phyloP scores from a whole-genome alignment of 2,113 vertebrate species.

The Brachypteracias leptosomus region DNA sequence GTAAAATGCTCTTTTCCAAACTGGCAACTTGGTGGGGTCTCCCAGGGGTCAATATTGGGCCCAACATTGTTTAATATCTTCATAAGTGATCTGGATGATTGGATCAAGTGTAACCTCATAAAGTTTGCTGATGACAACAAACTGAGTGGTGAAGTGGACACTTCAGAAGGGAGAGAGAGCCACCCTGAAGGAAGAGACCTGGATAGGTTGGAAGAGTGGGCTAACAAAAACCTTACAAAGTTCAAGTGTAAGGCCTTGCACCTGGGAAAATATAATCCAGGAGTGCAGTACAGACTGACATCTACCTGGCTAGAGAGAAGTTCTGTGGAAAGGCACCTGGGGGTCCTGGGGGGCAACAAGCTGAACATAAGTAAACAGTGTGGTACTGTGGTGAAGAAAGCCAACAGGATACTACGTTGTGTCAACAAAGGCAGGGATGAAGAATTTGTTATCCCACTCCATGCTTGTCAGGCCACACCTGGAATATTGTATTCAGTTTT shows the following conservation, averaged over 20 bases:
- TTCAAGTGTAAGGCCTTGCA: too few species aligned
- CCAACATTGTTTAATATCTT: background rate
- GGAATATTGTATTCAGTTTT: too few species aligned
- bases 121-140: background rate
- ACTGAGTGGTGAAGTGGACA: background rate
- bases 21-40: background rate
- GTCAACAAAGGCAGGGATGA: background rate
- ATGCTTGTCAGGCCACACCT: too few species aligned
- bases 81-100: background rate
- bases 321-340: too few species aligned
- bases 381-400: background rate
- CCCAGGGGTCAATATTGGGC: background rate
- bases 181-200: too few species aligned
- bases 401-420: background rate
- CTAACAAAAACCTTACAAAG: too few species aligned
- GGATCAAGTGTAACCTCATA: background rate
- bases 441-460: background rate
- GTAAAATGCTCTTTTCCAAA: background rate
- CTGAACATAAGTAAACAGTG: background rate
- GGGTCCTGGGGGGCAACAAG: background rate
- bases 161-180: background rate
- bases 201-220: too few species aligned
- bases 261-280: too few species aligned
- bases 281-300: too few species aligned
- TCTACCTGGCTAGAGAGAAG: too few species aligned